Evolutionary conservation across 1,140 invertebrate species (phyloP), one percentile per base, ranked within the genome.

Genomic region (Heliconius hewitsoni): DNA sequence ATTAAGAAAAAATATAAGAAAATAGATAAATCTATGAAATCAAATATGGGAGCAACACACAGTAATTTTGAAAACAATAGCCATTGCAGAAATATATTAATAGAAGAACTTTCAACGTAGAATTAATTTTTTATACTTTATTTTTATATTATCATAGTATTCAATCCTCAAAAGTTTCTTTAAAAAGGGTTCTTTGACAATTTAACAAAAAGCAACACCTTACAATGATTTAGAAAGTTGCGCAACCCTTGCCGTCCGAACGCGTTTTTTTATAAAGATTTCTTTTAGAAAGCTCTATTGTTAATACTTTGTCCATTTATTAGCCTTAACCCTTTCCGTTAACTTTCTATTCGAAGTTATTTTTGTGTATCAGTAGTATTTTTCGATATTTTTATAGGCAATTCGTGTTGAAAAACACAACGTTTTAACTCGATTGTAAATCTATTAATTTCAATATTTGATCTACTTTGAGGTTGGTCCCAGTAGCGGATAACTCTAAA

Each of bases 141-240:
- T 73, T 73, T 30, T 76, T 57, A 34, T 27, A 57, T 79, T 60
- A 81, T 78, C 55, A 85, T 86, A 87, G 86, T 85, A 86, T 91
- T 86, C 80, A 78, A 84, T 90, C 90, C 90, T 93, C 91, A 91
- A 88, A 88, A 80, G 81, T 82, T 93, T 93, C 93, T 82, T 66
- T 55, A 89, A 91, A 94, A 86, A 77, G 42, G 42, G 50, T 52
- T 86, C 81, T 85, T 85, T 82, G 84, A 76, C 73, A 78, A 70
- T 39, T 79, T 77, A 81, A 81, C 77, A 86, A 82, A 90, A 88
- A 91, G 78, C 87, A 81, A 85, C 85, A 90, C 87, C 88, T 91
- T 86, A 93, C 91, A 93, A 93, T 87, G 92, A 82, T 91, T 91
- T 94, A 92, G 93, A 94, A 94, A 94, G 93, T 94, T 94, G 90